Conservation (phyloP, 2,797 vertebrate species). For the Cirrhinus molitorella region DNA sequence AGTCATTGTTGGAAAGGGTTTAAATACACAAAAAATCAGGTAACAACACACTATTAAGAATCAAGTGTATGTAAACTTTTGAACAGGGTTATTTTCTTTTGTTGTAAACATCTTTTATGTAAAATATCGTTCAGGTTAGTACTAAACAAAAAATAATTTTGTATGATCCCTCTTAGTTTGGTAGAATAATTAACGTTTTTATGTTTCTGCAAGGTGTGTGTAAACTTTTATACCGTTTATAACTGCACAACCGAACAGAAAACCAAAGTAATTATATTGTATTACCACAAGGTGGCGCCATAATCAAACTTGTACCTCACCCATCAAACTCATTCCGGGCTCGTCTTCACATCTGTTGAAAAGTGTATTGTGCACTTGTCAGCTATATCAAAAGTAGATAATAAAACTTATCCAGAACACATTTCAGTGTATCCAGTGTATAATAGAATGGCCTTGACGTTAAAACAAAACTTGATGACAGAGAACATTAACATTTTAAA, state of each 20-base stretch:
- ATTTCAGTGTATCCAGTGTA: background rate
- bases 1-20: too few relatives aligned
- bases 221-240: too few relatives aligned
- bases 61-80: too few relatives aligned
- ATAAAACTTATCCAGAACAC: slow-evolving; percentile 2
- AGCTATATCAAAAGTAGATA: background rate
- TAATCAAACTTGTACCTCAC: background rate
- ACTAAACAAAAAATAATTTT: too few relatives aligned
- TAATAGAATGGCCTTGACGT: background rate
- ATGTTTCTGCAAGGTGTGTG: too few relatives aligned
- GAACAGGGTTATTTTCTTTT: too few relatives aligned
- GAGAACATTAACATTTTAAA: background rate
- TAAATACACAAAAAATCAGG: too few relatives aligned
- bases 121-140: too few relatives aligned
- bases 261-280: background rate
- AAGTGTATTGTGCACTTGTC: slow-evolving; percentile 39
- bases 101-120: too few relatives aligned
- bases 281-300: slow-evolving; percentile 10
- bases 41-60: too few relatives aligned
- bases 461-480: background rate
- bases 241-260: background rate
- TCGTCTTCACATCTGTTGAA: background rate
- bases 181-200: too few relatives aligned
- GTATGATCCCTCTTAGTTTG: too few relatives aligned
- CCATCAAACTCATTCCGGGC: background rate